phyloP scores from a whole-genome alignment of 2,113 vertebrate species.

The Crypturellus undulatus region DNA sequence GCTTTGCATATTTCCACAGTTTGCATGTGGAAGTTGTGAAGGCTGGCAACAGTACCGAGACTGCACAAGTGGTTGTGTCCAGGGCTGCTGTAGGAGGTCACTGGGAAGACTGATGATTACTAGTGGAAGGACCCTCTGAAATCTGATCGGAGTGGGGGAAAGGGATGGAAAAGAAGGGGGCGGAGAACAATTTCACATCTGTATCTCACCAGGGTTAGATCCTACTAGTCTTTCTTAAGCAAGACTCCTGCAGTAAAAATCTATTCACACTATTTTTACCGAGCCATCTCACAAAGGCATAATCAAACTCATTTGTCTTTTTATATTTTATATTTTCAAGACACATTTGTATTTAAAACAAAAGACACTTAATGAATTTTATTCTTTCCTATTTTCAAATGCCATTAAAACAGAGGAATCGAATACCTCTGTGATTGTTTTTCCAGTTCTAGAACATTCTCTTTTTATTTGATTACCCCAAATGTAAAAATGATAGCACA shows the following conservation, averaged over 20 bases:
- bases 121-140: background rate
- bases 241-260: background rate
- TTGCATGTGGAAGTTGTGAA: background rate
- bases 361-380: background rate
- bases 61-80: background rate
- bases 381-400: background rate
- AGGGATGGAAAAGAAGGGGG: too few relatives aligned
- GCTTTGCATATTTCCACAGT: background rate
- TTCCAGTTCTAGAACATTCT: background rate
- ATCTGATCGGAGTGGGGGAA: background rate
- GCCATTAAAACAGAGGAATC: background rate
- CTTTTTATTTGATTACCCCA: background rate
- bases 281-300: background rate
- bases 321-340: too few relatives aligned
- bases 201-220: background rate
- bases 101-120: background rate
- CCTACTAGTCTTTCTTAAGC: background rate
- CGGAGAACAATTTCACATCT: background rate
- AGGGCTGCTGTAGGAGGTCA: background rate
- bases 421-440: background rate
- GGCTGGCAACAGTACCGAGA: background rate
- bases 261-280: background rate
- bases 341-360: too few relatives aligned
- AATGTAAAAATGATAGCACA: background rate
- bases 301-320: background rate